Conservation (phyloP, 2,888 invertebrate species). For the Crossocerus cetratus region DNA sequence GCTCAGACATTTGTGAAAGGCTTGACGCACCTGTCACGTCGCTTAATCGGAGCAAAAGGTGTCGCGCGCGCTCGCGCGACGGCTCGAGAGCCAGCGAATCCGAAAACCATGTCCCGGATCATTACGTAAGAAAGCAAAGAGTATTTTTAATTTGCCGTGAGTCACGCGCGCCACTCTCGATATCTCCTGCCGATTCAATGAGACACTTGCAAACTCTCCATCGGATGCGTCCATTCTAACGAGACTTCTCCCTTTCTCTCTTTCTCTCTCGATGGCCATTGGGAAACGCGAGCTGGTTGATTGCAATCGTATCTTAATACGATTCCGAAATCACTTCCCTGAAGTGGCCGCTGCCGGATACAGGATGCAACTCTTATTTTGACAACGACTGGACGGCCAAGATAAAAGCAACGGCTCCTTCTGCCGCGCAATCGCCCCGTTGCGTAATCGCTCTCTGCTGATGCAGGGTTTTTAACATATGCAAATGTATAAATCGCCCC, state of each 20-base stretch:
- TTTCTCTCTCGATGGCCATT: neutral
- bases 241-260: neutral
- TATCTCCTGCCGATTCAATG: neutral
- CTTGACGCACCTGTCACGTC: no score
- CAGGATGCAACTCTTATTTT: constrained; percentile 43
- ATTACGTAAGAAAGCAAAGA: constrained; percentile 38
- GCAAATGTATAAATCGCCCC: neutral
- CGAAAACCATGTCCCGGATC: constrained; percentile 24
- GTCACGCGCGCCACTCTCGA: constrained; percentile 25
- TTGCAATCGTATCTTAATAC: constrained; percentile 20
- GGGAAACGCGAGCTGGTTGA: constrained; percentile 2
- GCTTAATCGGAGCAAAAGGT: no score
- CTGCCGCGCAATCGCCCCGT: neutral
- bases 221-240: neutral
- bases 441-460: neutral
- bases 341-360: constrained; percentile 46
- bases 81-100: neutral
- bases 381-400: constrained; percentile 26
- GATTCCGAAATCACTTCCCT: constrained; percentile 44
- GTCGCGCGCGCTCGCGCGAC: neutral
- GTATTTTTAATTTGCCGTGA: constrained; percentile 41
- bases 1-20: no score
- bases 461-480: constrained; percentile 1
- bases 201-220: neutral
- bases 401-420: constrained; percentile 20